These are phyloP conservation scores for Punctoribates punctum DNA, from an alignment of 2,888 invertebrate genomes.

Conservation along the genomic window DNA sequence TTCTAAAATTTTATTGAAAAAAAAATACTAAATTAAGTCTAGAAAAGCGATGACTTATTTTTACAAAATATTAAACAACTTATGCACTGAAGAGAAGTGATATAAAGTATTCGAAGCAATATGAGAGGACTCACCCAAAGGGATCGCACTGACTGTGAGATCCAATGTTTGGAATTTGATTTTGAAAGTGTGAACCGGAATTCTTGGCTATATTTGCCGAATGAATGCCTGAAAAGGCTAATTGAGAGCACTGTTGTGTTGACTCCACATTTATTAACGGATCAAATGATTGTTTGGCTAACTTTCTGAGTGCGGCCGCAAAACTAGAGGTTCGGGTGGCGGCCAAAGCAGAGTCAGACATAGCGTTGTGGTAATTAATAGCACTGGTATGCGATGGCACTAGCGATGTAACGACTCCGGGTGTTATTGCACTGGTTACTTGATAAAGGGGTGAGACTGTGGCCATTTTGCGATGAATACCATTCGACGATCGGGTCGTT, in stretches of 20 bases:
- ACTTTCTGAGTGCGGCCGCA: constrained; percentile 81
- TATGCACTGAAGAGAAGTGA: not conserved
- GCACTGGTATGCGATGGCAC: constrained; percentile 49
- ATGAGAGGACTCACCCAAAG: not conserved
- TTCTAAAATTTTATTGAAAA: not conserved
- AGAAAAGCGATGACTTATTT: not conserved
- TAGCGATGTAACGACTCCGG: constrained; percentile 47
- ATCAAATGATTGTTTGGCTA: constrained; percentile 72
- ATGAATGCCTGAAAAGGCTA: not conserved
- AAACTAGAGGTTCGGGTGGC: constrained; percentile 63
- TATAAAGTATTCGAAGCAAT: not conserved
- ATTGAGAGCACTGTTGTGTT: constrained; percentile 1
- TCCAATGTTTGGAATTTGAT: not conserved
- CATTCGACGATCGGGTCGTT: not conserved
- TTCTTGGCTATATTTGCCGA: not conserved
- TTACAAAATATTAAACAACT: not conserved
- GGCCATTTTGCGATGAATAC: constrained; percentile 53
- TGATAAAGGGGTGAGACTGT: constrained; percentile 54
- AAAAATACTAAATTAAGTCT: not conserved
- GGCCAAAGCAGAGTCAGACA: constrained; percentile 50
- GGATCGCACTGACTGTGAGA: not conserved
- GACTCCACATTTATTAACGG: not conserved
- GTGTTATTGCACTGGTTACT: constrained; percentile 14
- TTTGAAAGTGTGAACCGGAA: not conserved
- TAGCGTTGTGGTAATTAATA: constrained; percentile 48